Evolutionary conservation across 2,888 invertebrate species (phyloP).

Genomic region (Actias luna): DNA sequence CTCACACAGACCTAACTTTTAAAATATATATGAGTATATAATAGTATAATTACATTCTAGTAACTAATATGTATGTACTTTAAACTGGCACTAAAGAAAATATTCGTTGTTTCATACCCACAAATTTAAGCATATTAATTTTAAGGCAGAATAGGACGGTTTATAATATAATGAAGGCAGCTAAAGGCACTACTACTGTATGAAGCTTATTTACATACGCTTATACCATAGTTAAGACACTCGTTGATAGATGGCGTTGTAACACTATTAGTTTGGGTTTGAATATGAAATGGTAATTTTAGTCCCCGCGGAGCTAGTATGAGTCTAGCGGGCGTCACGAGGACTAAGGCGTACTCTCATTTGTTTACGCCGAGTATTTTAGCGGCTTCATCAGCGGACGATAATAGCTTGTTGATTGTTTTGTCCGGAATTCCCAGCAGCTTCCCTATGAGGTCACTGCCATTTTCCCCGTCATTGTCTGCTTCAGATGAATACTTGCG

Average conservation of each 20-base stretch:
- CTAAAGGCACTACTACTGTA: constrained; percentile 73
- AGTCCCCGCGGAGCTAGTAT: constrained; percentile 76
- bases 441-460: constrained; percentile 92
- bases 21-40: constrained; percentile 13
- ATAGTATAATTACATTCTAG: constrained; percentile 13
- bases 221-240: constrained; percentile 29
- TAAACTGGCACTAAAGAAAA: constrained; percentile 68
- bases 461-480: constrained; percentile 80
- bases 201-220: constrained; percentile 39
- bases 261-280: constrained; percentile 41
- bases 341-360: constrained; percentile 80
- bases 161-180: constrained; percentile 65
- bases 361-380: constrained; percentile 92
- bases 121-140: constrained; percentile 42
- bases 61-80: constrained; percentile 50
- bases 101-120: constrained; percentile 68
- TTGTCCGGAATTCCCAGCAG: constrained; percentile 93
- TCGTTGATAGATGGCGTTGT: constrained; percentile 52
- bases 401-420: constrained; percentile 91
- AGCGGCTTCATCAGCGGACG: constrained; percentile 92
- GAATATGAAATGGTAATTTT: constrained; percentile 49
- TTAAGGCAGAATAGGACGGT: constrained; percentile 75
- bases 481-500: constrained; percentile 75
- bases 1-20: constrained; percentile 5
- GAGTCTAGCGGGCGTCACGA: constrained; percentile 74